Base-by-base conservation (phyloP, 2,797 vertebrate genomes). In the Karalla daura region DNA sequence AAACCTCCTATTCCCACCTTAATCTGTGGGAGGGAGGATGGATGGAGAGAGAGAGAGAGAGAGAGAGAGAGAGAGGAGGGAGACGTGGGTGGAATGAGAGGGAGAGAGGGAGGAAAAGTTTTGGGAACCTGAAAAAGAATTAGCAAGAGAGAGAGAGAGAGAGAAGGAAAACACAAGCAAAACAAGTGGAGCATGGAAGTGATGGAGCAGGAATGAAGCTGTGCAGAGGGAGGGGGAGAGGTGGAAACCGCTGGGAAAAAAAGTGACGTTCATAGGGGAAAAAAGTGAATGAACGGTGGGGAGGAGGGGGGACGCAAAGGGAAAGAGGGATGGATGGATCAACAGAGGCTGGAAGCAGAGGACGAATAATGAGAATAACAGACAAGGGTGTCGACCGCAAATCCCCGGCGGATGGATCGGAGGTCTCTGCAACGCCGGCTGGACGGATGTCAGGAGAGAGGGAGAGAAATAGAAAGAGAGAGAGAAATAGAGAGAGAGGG, bases 1-100 rank as follows among this genome's bases (percentile, higher is more conserved):
- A 83, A 92, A 80, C 80, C 88, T 83, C 66, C 52, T 86, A 86
- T 89, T 88, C 85, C 80, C 90, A 86, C 85, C 87, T 89, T 88
- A 86, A 90, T 89, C 83, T 80, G 74, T 67, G 63, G 66, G 74
- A 84, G 74, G 55, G 61, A 80, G 50, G 73, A 81, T 59, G 69
- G 76, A 81, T 78, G 56, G 53, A 59, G 70, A 58, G 63, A 47
- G 43, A 49, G 33, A 37, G 18, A 35, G 32, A 39, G 23, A 54
- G 46, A 35, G 33, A 37, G 18, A 35, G 32, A 39, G 23, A 54
- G 46, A 35, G 70, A 74, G 75, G 64, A 71, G 39, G 56, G 50
- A 73, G 45, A 70, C 21, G 56, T 73, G 74, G 76, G 65, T 61
- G 64, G 69, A 80, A 67, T 67, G 28, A 41, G 60, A 68, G 30